Evolutionary conservation across 2,797 vertebrate genomes (phyloP).

Genomic region (Poeciliopsis presidionis): DNA sequence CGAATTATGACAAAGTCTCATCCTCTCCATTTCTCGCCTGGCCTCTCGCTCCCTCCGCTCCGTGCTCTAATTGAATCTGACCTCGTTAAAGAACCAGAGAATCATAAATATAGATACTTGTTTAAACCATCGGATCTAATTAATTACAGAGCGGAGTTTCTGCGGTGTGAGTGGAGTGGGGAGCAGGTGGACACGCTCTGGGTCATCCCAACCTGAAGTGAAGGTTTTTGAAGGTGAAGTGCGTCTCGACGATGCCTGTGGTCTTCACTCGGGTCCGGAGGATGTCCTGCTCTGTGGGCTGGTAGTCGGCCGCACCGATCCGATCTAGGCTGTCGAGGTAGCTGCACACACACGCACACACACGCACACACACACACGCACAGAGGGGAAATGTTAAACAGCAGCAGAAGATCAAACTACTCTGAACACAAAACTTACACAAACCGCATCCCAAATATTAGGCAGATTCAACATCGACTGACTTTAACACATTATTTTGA

Average conservation of each 20-base stretch:
- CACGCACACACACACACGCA: too few species aligned
- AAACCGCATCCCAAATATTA: not conserved
- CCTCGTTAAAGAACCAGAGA: slow-evolving; percentile 53
- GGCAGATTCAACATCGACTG: not conserved
- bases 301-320: slow-evolving; percentile 94
- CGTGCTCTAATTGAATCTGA: slow-evolving; percentile 55
- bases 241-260: slow-evolving; percentile 98
- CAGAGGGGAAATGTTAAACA: slow-evolving; percentile 1
- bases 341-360: slow-evolving; percentile 69
- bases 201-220: slow-evolving; percentile 89
- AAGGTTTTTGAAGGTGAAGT: slow-evolving; percentile 99
- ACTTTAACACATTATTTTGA: too few species aligned
- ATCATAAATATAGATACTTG: slow-evolving; percentile 43
- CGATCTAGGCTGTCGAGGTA: slow-evolving; percentile 99
- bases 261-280: slow-evolving; percentile 98
- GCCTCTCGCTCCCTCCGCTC: slow-evolving; percentile 45
- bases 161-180: not conserved
- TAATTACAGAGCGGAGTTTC: slow-evolving; percentile 47
- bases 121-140: slow-evolving; percentile 47
- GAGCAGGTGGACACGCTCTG: not conserved
- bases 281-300: slow-evolving; percentile 99
- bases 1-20: slow-evolving; percentile 25
- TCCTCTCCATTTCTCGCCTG: not conserved
- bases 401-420: not conserved
- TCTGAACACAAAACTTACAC: not conserved